Conservation (phyloP, 2,797 vertebrate species). For the Coregonus sp. region DNA sequence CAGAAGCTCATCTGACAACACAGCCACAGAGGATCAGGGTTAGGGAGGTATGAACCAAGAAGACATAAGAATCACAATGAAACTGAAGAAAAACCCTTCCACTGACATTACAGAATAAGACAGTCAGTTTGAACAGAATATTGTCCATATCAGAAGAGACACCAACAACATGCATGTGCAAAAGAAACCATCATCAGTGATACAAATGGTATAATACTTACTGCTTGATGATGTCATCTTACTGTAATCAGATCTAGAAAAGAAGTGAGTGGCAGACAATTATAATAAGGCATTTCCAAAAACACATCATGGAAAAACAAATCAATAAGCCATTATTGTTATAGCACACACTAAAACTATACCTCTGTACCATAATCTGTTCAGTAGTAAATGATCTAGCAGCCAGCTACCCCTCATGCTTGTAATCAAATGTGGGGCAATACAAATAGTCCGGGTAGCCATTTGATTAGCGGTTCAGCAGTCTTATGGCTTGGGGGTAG, state of each 20-base stretch:
- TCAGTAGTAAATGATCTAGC: no score
- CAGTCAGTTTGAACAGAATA: background rate
- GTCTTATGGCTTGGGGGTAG: no score
- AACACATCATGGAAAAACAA: background rate
- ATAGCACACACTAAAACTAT: no score
- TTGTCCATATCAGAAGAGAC: background rate
- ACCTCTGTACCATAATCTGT: no score
- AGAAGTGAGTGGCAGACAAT: background rate
- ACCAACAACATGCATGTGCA: background rate
- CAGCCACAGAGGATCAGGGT: background rate
- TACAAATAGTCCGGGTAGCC: no score
- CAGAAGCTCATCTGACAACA: slow-evolving; percentile 51
- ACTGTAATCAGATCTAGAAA: slow-evolving; percentile 70
- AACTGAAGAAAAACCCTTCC: background rate
- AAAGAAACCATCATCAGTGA: background rate
- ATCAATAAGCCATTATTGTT: no score
- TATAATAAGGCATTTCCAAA: background rate
- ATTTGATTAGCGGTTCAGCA: no score
- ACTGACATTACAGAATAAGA: background rate
- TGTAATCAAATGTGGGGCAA: no score
- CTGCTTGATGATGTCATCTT: slow-evolving; percentile 72
- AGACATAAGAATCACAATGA: background rate
- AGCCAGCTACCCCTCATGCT: no score
- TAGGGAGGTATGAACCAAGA: background rate
- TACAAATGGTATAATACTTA: slow-evolving; percentile 51